Evolutionary conservation across 2,888 invertebrate species (phyloP), one percentile per base, ranked within the genome.

Genomic region (Andrena dorsata): DNA sequence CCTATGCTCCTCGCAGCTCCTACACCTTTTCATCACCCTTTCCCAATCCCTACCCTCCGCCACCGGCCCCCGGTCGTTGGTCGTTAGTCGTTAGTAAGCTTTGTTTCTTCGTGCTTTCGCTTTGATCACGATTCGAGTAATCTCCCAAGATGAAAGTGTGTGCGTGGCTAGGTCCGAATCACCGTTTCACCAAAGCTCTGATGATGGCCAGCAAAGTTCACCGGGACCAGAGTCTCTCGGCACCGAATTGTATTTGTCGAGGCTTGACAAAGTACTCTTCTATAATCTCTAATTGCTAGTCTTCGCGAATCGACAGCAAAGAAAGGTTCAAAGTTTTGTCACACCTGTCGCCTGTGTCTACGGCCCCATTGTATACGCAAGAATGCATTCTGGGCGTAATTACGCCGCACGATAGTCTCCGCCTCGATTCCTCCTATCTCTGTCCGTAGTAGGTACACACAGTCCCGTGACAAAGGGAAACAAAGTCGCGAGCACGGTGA

Each of bases 81-180:
- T 41, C 41, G 41, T 41, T 41, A 41, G 26, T 80, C 73, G 80
- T 73, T 80, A 80, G 53, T 51, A 35, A 63, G 56, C 80, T 72
- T 73, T 72, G 80, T 77, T 79, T 78, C 88, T 76, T 80, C 82
- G 71, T 61, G 73, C 69, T 69, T 84, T 64, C 82, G 63, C 83
- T 87, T 85, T 78, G 79, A 87, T 88, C 84, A 75, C 66, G 79
- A 84, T 51, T 80, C 77, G 70, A 73, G 79, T 81, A 87, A 87
- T 86, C 80, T 79, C 58, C 77, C 61, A 71, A 87, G 86, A 86
- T 80, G 83, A 81, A 76, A 82, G 72, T 83, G 70, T 83, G 78
- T 74, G 77, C 83, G 61, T 63, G 23, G 23, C 47, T 60, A 7
- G 68, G 28, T n/a, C 65, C 80, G 69, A 72, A 76, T 49, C 68